A percentile compares a stretch with the other conserved stretches of the same genome.
Evolutionary conservation across 2,888 invertebrate genomes (phyloP).

Genomic region (Microctonus hyperodae): DNA sequence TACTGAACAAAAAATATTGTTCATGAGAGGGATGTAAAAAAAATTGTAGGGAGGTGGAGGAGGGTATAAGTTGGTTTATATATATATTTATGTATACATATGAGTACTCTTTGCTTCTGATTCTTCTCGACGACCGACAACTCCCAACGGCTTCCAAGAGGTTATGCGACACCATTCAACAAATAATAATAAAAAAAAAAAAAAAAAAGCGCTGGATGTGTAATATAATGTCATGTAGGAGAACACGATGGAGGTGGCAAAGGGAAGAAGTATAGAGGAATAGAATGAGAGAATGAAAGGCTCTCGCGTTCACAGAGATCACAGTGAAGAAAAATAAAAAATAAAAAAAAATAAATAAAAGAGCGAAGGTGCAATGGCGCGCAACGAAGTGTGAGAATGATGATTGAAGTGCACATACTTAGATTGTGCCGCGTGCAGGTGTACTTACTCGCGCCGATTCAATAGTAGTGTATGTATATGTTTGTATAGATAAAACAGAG

Average conservation of each 20-base stretch:
- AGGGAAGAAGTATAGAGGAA: constrained; percentile 20
- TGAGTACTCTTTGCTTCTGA: background rate
- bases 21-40: no score
- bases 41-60: no score
- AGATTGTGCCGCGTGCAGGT: constrained; percentile 41
- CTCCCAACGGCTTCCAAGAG: constrained; percentile 26
- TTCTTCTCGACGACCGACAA: constrained; percentile 22
- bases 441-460: constrained; percentile 49
- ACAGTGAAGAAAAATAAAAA: constrained; percentile 35
- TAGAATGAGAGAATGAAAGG: constrained; percentile 47
- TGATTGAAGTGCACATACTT: constrained; percentile 60
- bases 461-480: constrained; percentile 32
- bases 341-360: constrained; percentile 32
- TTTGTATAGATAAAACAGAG: constrained; percentile 20
- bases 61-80: no score
- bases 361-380: constrained; percentile 53
- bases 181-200: constrained; percentile 15
- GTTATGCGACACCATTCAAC: constrained; percentile 18
- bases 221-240: background rate
- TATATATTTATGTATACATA: no score
- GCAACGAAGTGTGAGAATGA: constrained; percentile 53
- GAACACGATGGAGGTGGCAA: background rate
- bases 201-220: background rate
- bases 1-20: no score
- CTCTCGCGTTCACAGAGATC: constrained; percentile 47